Conservation (phyloP, 1,140 invertebrate species). For the Camponotus pennsylvanicus region DNA sequence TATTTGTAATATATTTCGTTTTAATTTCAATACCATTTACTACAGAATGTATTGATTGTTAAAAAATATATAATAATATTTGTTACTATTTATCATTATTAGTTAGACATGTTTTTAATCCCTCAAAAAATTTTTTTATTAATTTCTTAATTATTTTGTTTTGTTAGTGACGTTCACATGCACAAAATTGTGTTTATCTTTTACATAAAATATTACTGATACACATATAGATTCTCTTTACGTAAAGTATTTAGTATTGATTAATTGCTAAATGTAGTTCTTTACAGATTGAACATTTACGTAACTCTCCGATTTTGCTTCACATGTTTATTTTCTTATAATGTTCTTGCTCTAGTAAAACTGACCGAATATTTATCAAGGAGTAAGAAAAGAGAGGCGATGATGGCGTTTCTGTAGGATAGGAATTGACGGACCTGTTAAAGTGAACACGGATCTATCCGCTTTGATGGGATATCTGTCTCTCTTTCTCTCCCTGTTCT, state of each 20-base stretch:
- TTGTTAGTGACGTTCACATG: too few relatives aligned
- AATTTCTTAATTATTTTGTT: neutral
- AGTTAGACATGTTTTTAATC: too few relatives aligned
- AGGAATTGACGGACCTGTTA: constrained; percentile 67
- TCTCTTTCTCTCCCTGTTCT: constrained; percentile 25
- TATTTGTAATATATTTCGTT: neutral
- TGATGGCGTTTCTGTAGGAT: constrained; percentile 59
- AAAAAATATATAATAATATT: neutral
- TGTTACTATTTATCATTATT: too few relatives aligned
- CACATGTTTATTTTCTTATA: constrained; percentile 42
- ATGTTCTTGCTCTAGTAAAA: constrained; percentile 9
- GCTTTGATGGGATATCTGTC: constrained; percentile 57
- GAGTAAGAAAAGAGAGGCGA: neutral
- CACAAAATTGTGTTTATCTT: neutral
- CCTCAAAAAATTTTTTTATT: neutral
- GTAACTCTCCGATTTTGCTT: neutral
- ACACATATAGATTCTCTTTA: neutral
- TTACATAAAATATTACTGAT: neutral
- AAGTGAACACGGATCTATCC: constrained; percentile 65
- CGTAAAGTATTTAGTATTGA: neutral
- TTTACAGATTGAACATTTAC: neutral
- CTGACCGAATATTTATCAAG: constrained; percentile 57
- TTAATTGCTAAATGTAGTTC: neutral
- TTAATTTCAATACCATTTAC: constrained; percentile 6
- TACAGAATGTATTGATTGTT: neutral